Evolutionary conservation across 92 coral and sea anemone species (phyloP), one percentile per base, ranked within the genome.

Genomic region (Chrysogorgia sp.): DNA sequence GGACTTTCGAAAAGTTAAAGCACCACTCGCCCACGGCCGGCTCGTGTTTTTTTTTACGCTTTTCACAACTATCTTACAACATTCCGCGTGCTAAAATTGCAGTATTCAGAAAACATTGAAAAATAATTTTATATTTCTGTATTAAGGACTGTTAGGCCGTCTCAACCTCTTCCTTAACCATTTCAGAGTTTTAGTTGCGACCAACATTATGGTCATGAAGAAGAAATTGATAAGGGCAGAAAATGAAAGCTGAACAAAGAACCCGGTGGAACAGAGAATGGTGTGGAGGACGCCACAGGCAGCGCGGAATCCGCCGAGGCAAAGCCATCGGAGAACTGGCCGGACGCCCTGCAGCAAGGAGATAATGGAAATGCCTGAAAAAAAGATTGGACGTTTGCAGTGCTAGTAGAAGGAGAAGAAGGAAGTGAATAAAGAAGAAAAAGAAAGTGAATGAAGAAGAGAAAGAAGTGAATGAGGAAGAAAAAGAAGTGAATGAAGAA

Each of bases 321-420:
- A 12, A 37, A 37, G 43, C 43, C 43, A 37, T 4, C 5, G 43
- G 43, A 37, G 43, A 37, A 37, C 43, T 5, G 43, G 12, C 12
- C 43, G n/a, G n/a, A 47, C n/a, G n/a, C 53, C 10, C 10, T 7
- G 26, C 60, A 69, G 55, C 59, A 69, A 21, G 72, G 67, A 26
- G 35, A 52, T 33, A 33, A 37, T 20, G 53, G 22, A 69, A 45
- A 45, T 30, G 59, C n/a, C 20, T 45, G 76, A 45, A 35, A 64
- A 64, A 15, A 1, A 22, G 15, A 22, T 17, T 14, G 33, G 23
- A n/a, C n/a, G 40, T 15, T 50, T 64, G 48, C 34, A 34, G 34
- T 21, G 5, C 40, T 30, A 61, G 33, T 10, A 6, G 49, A 40
- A 5, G n/a, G 25, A 67, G 30, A 41, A 40, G 8, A 33, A 49